Evolutionary conservation across 2,113 vertebrate species (phyloP).

Genomic region (Rattus norvegicus): DNA sequence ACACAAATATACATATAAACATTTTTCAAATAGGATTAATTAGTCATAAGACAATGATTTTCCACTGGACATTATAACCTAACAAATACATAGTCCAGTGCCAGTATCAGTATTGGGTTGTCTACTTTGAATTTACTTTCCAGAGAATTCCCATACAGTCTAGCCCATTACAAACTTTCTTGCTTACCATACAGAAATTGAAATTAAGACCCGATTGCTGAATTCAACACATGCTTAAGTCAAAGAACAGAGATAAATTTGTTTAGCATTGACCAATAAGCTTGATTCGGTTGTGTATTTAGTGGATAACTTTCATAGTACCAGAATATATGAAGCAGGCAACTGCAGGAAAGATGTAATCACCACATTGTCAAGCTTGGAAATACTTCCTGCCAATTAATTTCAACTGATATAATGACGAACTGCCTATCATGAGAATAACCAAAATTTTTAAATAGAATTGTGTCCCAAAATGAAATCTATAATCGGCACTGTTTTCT

Average conservation of each 20-base stretch:
- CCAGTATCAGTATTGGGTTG: too few species aligned
- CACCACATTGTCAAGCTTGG: not conserved
- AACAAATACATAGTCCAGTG: too few species aligned
- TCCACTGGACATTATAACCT: too few species aligned
- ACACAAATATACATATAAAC: too few species aligned
- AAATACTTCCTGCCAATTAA: not conserved
- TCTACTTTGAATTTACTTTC: too few species aligned
- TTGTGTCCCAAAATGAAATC: not conserved
- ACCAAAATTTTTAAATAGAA: not conserved
- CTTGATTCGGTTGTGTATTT: not conserved
- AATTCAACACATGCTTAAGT: not conserved
- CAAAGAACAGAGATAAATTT: not conserved
- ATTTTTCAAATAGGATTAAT: too few species aligned
- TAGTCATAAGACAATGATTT: too few species aligned
- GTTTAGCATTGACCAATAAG: not conserved
- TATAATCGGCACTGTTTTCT: not conserved
- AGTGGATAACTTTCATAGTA: not conserved
- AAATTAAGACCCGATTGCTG: not conserved
- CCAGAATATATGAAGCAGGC: not conserved
- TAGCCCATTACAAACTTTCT: not conserved
- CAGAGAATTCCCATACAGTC: not conserved
- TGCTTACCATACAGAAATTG: not conserved
- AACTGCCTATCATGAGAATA: not conserved
- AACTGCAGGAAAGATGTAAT: not conserved
- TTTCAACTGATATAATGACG: not conserved